Conservation (phyloP, 2,113 vertebrate species). For the Spilogale gracilis region DNA sequence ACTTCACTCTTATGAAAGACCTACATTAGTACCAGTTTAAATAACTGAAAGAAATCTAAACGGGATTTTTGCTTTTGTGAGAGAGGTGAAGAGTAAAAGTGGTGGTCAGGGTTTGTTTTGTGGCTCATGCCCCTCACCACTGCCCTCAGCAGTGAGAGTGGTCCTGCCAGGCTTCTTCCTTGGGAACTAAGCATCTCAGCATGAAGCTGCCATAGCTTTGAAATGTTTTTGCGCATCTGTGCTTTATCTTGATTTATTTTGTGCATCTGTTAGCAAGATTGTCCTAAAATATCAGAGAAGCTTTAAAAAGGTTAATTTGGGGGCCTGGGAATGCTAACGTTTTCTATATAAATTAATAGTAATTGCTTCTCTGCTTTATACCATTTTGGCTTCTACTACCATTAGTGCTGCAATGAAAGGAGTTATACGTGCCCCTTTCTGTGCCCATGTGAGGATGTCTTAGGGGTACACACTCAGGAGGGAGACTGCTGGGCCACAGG, state of each 20-base stretch:
- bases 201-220: not conserved
- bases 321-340: not conserved
- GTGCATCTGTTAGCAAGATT: not conserved
- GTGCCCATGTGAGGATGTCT: not conserved
- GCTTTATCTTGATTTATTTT: not conserved
- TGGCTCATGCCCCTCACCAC: not conserved
- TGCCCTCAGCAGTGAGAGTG: not conserved
- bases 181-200: not conserved
- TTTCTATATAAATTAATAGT: not conserved
- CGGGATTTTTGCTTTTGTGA: not conserved
- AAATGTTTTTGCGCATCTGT: not conserved
- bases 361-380: not conserved
- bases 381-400: not conserved
- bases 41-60: not conserved
- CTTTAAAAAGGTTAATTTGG: not conserved
- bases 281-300: not conserved
- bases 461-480: not conserved
- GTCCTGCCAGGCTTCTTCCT: not conserved
- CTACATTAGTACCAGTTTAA: not conserved
- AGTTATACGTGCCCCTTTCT: fast-evolving
- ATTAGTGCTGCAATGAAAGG: not conserved
- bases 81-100: not conserved
- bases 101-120: not conserved
- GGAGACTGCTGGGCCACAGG: not conserved
- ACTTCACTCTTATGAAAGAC: not conserved